phyloP scores from a whole-genome alignment of 1,140 invertebrate genomes.

The Drosophila leontia region DNA sequence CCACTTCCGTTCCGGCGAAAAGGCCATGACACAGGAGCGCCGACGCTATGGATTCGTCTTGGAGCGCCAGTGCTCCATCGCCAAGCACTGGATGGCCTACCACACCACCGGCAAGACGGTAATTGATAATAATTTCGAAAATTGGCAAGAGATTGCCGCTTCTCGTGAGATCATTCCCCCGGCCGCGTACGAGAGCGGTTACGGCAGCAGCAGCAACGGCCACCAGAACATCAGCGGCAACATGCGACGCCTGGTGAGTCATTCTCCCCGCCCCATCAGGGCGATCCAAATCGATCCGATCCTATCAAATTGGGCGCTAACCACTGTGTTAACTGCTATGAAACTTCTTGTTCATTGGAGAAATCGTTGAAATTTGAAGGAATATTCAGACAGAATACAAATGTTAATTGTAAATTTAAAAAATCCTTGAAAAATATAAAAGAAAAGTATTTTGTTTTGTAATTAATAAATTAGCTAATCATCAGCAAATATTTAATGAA shows the following conservation, averaged over 20 bases:
- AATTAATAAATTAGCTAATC: too few relatives aligned
- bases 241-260: conserved; percentile 75
- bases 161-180: conserved; percentile 91
- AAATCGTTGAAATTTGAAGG: not conserved
- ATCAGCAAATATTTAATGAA: too few relatives aligned
- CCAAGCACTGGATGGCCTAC: conserved; percentile 96
- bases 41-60: conserved; percentile 96
- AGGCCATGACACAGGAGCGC: conserved; percentile 97
- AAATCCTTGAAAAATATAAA: too few relatives aligned
- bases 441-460: too few relatives aligned
- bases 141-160: conserved; percentile 94
- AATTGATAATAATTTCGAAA: conserved; percentile 92
- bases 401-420: too few relatives aligned
- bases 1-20: conserved; percentile 39
- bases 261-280: conserved; percentile 1
- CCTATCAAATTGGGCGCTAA: conserved; percentile 46
- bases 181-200: conserved; percentile 74
- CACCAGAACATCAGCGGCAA: conserved; percentile 57
- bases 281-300: not conserved
- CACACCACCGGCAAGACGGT: conserved; percentile 91
- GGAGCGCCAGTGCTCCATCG: conserved; percentile 95
- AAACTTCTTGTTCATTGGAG: not conserved
- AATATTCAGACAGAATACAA: too few relatives aligned
- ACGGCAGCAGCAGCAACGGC: conserved; percentile 57
- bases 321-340: conserved; percentile 36